A percentile compares a stretch with the other conserved stretches of the same genome.
Evolutionary conservation across 2,888 invertebrate genomes (phyloP).

Genomic region (Hydropsyche betteni): DNA sequence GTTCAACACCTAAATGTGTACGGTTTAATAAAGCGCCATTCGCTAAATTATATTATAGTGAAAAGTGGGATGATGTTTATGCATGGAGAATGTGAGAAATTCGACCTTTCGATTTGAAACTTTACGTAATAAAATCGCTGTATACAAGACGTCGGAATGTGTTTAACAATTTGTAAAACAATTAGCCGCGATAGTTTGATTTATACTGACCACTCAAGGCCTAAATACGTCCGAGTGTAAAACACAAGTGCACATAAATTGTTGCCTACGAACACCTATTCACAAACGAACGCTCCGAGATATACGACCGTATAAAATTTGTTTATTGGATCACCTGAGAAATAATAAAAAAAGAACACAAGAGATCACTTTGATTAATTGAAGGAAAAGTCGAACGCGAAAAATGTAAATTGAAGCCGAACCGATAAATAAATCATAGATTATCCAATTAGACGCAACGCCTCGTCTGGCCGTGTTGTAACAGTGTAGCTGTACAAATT

Average conservation of each 20-base stretch:
- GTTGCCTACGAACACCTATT: constrained; percentile 42
- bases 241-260: constrained; percentile 36
- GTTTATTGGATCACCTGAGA: constrained; percentile 43
- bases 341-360: neutral
- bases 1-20: constrained; percentile 11
- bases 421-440: constrained; percentile 15
- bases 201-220: constrained; percentile 31
- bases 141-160: constrained; percentile 26
- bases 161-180: constrained; percentile 32
- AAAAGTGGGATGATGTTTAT: neutral
- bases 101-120: neutral
- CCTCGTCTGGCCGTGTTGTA: neutral
- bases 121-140: neutral
- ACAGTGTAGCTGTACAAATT: neutral
- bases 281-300: constrained; percentile 18
- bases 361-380: constrained; percentile 14
- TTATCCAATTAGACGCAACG: constrained; percentile 13
- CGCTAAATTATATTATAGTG: neutral
- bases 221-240: constrained; percentile 29
- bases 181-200: constrained; percentile 33
- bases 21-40: constrained; percentile 1
- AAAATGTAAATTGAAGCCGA: constrained; percentile 19
- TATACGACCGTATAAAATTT: constrained; percentile 46
- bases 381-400: constrained; percentile 18
- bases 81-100: neutral